Conservation (phyloP, 2,888 invertebrate species). For the Dolichomitus sp. region DNA sequence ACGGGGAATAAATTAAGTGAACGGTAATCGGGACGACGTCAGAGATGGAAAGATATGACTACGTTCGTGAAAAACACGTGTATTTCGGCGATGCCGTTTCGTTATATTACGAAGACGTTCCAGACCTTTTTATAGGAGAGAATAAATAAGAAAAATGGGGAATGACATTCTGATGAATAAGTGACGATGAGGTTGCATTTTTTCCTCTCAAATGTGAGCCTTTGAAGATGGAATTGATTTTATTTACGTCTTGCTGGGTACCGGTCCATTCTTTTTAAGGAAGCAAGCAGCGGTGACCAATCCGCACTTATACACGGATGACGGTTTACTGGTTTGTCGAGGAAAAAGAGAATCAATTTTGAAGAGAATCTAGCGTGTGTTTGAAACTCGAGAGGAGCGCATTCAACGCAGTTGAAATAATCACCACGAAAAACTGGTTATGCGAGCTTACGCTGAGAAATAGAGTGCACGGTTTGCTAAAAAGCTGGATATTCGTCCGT, state of each 20-base stretch:
- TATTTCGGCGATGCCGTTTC: background rate
- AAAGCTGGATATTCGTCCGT: background rate
- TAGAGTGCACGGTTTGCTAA: background rate
- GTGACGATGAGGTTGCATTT: background rate
- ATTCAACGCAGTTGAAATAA: background rate
- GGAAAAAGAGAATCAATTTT: background rate
- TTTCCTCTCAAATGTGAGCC: background rate
- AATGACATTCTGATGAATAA: background rate
- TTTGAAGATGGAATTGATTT: background rate
- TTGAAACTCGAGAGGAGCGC: background rate
- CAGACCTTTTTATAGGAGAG: background rate
- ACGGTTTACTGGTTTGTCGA: background rate
- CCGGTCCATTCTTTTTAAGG: background rate
- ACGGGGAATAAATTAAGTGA: background rate
- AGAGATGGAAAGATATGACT: background rate
- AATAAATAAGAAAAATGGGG: background rate
- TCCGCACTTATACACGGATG: background rate
- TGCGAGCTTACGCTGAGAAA: background rate
- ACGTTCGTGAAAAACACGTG: background rate
- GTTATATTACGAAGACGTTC: background rate
- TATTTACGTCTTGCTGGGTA: background rate
- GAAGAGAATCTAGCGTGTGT: background rate
- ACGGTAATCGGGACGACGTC: background rate
- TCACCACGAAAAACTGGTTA: background rate
- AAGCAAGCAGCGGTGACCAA: background rate